Evolutionary conservation across 2,797 vertebrate genomes (phyloP).

Genomic region (Cossypha niveicapilla): DNA sequence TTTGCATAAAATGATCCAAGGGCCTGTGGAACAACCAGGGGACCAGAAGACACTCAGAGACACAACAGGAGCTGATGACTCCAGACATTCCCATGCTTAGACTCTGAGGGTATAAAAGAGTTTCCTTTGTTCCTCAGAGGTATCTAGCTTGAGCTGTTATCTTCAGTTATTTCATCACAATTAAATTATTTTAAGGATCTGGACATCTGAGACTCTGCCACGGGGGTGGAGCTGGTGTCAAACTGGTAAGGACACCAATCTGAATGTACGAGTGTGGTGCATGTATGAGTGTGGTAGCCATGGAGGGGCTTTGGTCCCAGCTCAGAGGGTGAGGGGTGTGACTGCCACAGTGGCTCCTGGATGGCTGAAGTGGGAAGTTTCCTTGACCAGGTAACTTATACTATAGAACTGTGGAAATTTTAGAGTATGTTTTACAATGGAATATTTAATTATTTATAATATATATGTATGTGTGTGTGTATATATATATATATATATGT

Average conservation of each 20-base stretch:
- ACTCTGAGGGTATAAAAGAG: not conserved
- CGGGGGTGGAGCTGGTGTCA: not conserved
- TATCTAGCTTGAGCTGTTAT: not conserved
- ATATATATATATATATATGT: too few species aligned
- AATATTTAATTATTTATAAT: too few species aligned
- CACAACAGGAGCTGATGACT: rapidly evolving
- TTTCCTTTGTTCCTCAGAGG: not conserved
- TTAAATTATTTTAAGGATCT: not conserved
- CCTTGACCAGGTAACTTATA: not conserved
- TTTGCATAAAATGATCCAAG: not conserved
- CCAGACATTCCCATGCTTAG: not conserved
- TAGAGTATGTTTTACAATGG: not conserved
- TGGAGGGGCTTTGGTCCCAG: not conserved
- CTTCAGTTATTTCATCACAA: not conserved
- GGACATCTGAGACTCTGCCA: not conserved
- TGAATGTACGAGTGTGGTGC: not conserved
- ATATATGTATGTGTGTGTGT: too few species aligned
- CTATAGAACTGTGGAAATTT: not conserved
- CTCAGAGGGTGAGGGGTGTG: not conserved
- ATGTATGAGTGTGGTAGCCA: not conserved
- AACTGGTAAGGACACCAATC: too few species aligned
- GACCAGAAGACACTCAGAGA: not conserved
- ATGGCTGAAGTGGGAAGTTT: not conserved
- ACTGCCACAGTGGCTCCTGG: not conserved
- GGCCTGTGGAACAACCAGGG: not conserved